Conservation (phyloP, 1,140 invertebrate species). For the Magallana gigas region DNA sequence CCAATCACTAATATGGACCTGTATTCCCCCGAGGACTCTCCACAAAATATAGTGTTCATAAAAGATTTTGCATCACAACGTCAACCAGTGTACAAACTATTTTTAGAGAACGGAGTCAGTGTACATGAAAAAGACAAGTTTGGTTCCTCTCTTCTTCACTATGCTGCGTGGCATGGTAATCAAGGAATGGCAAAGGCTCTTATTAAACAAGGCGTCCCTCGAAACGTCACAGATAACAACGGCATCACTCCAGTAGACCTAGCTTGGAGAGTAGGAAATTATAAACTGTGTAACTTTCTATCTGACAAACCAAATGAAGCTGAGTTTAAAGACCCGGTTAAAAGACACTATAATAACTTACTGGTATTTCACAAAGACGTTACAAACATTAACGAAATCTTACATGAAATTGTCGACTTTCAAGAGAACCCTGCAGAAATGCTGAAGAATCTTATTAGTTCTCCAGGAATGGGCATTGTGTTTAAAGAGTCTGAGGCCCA, state of each 20-base stretch:
- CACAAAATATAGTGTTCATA: not conserved
- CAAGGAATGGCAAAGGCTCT: constrained; percentile 2
- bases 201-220: not conserved
- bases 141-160: constrained; percentile 43
- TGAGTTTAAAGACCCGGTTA: not conserved
- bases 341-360: constrained; percentile 16
- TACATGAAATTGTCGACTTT: not conserved
- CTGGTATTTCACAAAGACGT: constrained; percentile 5
- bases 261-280: constrained; percentile 3
- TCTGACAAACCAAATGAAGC: not conserved
- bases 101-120: constrained; percentile 27
- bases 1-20: constrained; percentile 23
- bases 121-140: not conserved
- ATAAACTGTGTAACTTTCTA: constrained; percentile 4
- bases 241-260: not conserved
- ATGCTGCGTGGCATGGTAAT: constrained; percentile 43
- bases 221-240: not conserved
- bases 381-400: constrained; percentile 5
- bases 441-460: not conserved
- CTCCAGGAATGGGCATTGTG: constrained; percentile 3
- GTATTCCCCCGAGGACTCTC: not conserved
- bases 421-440: constrained; percentile 15
- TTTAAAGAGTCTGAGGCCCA: not conserved
- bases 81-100: not conserved
- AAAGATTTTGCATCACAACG: not conserved